Percentiles rank a stretch among this genome's conserved stretches.
Evolutionary conservation across 2,113 vertebrate species (phyloP).

Genomic region (Puffinus mauretanicus): DNA sequence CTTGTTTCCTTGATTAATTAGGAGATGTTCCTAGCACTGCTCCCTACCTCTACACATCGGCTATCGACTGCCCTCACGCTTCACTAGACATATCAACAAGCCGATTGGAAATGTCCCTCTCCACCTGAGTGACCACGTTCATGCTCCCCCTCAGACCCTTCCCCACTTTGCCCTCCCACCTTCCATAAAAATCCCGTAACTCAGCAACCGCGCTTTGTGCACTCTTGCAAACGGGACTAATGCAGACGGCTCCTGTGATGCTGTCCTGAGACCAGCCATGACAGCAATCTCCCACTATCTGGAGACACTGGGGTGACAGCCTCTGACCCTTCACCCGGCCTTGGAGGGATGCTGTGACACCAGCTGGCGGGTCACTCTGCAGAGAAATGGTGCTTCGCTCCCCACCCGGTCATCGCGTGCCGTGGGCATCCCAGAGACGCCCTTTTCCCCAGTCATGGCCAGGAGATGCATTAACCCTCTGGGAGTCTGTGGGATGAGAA

Average conservation of each 20-base stretch:
- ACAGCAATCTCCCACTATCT: neutral
- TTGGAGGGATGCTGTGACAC: neutral
- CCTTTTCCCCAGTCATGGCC: accelerated
- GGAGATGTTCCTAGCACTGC: neutral
- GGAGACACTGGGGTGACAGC: neutral
- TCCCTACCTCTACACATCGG: neutral
- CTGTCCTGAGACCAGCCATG: neutral
- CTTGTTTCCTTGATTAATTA: neutral
- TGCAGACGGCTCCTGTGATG: neutral
- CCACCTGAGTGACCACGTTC: neutral
- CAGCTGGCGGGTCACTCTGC: neutral
- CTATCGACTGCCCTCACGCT: accelerated
- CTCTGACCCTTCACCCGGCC: neutral
- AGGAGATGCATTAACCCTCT: neutral
- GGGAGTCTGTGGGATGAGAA: neutral
- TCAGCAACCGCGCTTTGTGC: accelerated
- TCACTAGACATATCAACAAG: neutral
- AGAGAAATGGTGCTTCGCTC: neutral
- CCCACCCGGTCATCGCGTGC: neutral
- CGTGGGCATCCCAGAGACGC: neutral
- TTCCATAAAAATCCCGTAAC: accelerated
- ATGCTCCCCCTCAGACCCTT: neutral
- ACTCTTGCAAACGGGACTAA: neutral
- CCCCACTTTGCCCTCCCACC: neutral
- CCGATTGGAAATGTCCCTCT: neutral